phyloP scores from a whole-genome alignment of 1,140 invertebrate genomes.

The Brachionus plicatilis region DNA sequence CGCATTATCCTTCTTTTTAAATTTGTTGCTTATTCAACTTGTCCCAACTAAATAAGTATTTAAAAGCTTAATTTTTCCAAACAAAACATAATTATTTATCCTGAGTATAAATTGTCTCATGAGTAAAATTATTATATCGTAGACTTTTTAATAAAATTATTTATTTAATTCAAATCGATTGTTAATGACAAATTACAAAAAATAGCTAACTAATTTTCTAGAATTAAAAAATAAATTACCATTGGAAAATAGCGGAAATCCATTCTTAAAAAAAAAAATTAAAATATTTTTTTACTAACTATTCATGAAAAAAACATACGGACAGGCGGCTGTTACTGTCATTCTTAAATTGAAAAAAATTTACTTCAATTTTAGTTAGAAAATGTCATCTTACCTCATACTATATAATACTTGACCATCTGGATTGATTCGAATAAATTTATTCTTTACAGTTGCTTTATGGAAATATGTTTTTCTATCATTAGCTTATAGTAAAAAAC shows the following conservation, averaged over 20 bases:
- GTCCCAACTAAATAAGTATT: too few relatives aligned
- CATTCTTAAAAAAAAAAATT: slow-evolving; percentile 18
- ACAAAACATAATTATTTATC: too few relatives aligned
- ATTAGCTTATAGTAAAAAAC: slow-evolving; percentile 74
- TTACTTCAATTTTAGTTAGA: background rate
- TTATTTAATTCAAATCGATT: too few relatives aligned
- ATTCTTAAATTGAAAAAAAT: slow-evolving; percentile 63
- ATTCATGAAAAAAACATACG: slow-evolving; percentile 49
- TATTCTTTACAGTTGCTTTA: slow-evolving; percentile 79
- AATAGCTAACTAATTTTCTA: background rate
- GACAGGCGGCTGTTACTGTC: slow-evolving; percentile 92
- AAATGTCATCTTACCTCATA: slow-evolving; percentile 45
- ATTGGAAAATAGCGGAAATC: slow-evolving; percentile 75
- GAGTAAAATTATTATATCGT: too few relatives aligned
- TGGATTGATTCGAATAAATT: slow-evolving; percentile 58
- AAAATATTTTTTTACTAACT: background rate
- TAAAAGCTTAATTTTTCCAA: too few relatives aligned
- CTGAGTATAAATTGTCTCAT: too few relatives aligned
- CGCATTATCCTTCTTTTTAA: too few relatives aligned
- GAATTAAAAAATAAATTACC: slow-evolving; percentile 40
- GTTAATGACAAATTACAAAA: too few relatives aligned
- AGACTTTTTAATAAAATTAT: too few relatives aligned
- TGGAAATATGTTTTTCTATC: slow-evolving; percentile 98
- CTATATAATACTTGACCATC: slow-evolving; percentile 57
- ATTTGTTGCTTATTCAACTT: too few relatives aligned